Conservation (phyloP, 2,888 invertebrate species). For the Balanococcus diminutus region DNA sequence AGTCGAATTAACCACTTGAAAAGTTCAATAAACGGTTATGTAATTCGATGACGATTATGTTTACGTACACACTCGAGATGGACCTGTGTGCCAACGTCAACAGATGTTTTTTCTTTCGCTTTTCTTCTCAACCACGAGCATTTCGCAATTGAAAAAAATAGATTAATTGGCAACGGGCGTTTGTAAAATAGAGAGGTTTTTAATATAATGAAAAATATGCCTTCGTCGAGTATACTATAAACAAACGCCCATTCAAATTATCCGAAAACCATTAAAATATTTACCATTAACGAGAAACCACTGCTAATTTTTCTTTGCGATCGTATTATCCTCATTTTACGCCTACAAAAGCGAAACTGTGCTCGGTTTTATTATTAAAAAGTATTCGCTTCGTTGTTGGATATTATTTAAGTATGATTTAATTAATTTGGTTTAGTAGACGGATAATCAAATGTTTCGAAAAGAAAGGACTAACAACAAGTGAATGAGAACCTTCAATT, state of each 20-base stretch:
- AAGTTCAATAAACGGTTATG: not conserved
- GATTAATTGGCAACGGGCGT: not conserved
- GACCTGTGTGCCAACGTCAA: not conserved
- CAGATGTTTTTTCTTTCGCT: not conserved
- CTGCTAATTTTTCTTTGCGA: not conserved
- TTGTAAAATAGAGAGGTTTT: not conserved
- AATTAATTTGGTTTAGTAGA: not conserved
- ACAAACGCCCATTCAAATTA: constrained; percentile 8
- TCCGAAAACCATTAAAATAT: not conserved
- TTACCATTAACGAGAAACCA: not conserved
- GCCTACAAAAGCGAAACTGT: not conserved
- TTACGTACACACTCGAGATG: not conserved
- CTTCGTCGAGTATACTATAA: not conserved
- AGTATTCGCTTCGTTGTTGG: not conserved
- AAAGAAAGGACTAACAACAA: too few relatives aligned
- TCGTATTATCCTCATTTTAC: not conserved
- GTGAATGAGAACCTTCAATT: too few relatives aligned
- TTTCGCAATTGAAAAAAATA: not conserved
- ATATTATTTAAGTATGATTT: not conserved
- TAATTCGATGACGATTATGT: not conserved
- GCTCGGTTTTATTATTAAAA: not conserved
- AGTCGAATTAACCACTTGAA: not conserved
- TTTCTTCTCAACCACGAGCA: not conserved
- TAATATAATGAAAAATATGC: not conserved
- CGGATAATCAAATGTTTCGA: not conserved